phyloP scores from a whole-genome alignment of 2,888 invertebrate genomes.

The Molanna angustata region DNA sequence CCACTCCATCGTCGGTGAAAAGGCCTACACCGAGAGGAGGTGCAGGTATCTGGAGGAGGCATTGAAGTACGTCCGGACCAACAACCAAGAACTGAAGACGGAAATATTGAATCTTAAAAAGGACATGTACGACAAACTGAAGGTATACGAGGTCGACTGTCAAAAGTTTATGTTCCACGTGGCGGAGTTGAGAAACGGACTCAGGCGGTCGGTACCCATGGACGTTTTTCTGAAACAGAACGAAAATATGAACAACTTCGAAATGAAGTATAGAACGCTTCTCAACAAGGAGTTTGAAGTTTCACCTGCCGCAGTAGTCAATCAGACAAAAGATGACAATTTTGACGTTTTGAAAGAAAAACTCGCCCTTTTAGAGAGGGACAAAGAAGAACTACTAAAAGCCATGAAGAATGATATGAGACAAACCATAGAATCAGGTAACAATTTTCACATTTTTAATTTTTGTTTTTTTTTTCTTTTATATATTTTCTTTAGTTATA shows the following conservation, averaged over 20 bases:
- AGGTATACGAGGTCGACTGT: constrained; percentile 47
- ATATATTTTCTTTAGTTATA: no score
- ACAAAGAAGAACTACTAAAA: constrained; percentile 54
- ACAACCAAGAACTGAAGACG: constrained; percentile 54
- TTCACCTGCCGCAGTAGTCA: constrained; percentile 26
- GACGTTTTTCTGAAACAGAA: constrained; percentile 54
- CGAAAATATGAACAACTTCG: constrained; percentile 49
- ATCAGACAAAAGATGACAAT: constrained; percentile 38
- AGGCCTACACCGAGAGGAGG: constrained; percentile 44
- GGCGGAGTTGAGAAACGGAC: constrained; percentile 47
- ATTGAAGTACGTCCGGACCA: constrained; percentile 48
- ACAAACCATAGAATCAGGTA: no score
- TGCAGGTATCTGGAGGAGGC: constrained; percentile 47
- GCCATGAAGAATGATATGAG: no score
- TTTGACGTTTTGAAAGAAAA: constrained; percentile 33
- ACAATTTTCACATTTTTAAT: no score
- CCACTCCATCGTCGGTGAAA: constrained; percentile 30
- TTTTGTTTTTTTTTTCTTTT: no score
- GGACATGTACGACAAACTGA: constrained; percentile 45
- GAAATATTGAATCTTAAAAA: constrained; percentile 50
- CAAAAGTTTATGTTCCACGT: constrained; percentile 45
- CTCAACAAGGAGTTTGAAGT: constrained; percentile 37
- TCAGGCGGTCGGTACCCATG: constrained; percentile 49
- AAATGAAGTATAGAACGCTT: constrained; percentile 52
- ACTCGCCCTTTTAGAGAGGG: constrained; percentile 36